These are phyloP conservation scores for Drosophila sp. DNA, from an alignment of 1,140 invertebrate species.

Conservation along the genomic window DNA sequence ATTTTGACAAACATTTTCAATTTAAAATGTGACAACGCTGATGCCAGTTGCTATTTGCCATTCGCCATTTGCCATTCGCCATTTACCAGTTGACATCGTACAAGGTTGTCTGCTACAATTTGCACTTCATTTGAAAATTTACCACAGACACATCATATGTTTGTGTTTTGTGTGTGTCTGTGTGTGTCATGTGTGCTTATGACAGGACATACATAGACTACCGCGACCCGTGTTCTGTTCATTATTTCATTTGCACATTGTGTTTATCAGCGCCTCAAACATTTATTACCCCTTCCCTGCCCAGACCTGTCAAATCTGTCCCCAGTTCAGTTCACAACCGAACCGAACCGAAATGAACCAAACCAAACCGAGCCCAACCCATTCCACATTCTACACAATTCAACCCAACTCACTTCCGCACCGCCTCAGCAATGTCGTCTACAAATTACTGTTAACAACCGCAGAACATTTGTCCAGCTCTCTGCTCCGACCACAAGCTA, in stretches of 20 bases:
- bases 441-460: slow-evolving; percentile 54
- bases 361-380: too few relatives aligned
- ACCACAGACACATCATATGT: slow-evolving; percentile 19
- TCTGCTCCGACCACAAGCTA: slow-evolving; percentile 31
- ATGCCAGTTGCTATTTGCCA: slow-evolving; percentile 58
- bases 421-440: slow-evolving; percentile 35
- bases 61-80: background rate
- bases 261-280: slow-evolving; percentile 75
- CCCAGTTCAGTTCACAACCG: slow-evolving; percentile 18
- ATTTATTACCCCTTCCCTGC: slow-evolving; percentile 59
- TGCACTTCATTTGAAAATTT: slow-evolving; percentile 53
- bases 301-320: background rate
- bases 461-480: slow-evolving; percentile 43
- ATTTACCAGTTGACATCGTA: slow-evolving; percentile 12
- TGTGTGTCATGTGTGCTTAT: slow-evolving; percentile 50
- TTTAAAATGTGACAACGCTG: slow-evolving; percentile 70
- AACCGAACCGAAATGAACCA: slow-evolving; percentile 28
- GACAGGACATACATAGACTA: slow-evolving; percentile 40
- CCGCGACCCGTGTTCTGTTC: slow-evolving; percentile 67
- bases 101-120: slow-evolving; percentile 30
- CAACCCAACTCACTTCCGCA: slow-evolving; percentile 8
- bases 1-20: slow-evolving; percentile 77
- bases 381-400: background rate
- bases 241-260: slow-evolving; percentile 79
- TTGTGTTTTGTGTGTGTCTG: background rate